These are phyloP conservation scores for Tiliacea citrago DNA, from an alignment of 2,888 invertebrate species.

Conservation along the genomic window DNA sequence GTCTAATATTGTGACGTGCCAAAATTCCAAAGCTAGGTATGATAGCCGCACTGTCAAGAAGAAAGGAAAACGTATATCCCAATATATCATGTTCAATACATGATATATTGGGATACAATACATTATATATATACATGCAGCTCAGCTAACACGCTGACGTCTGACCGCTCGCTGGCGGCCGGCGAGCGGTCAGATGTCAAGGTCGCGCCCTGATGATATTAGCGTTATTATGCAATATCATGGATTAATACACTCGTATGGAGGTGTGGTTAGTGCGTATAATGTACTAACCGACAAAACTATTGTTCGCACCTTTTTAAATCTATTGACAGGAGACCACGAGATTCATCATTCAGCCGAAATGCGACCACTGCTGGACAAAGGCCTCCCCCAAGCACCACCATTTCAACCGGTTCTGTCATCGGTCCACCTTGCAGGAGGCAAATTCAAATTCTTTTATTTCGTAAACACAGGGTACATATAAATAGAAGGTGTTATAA, in stretches of 20 bases:
- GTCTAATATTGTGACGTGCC: not conserved
- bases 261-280: not conserved
- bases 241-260: not conserved
- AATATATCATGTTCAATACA: constrained; percentile 13
- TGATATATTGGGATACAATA: too few relatives aligned
- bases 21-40: not conserved
- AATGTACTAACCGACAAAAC: not conserved
- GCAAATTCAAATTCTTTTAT: too few relatives aligned
- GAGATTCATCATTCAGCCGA: too few relatives aligned
- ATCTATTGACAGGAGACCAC: not conserved
- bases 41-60: not conserved
- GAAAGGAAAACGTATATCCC: constrained; percentile 5
- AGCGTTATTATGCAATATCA: not conserved
- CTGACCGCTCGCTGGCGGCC: not conserved
- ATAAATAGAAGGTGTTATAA: too few relatives aligned
- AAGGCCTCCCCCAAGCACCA: too few relatives aligned
- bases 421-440: too few relatives aligned
- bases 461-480: too few relatives aligned
- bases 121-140: too few relatives aligned
- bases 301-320: too few relatives aligned
- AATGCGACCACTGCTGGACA: too few relatives aligned
- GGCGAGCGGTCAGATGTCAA: too few relatives aligned
- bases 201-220: not conserved
- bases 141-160: constrained; percentile 2
- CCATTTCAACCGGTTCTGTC: too few relatives aligned